Evolutionary conservation across 2,797 vertebrate genomes (phyloP).

Genomic region (Macropodus opercularis): DNA sequence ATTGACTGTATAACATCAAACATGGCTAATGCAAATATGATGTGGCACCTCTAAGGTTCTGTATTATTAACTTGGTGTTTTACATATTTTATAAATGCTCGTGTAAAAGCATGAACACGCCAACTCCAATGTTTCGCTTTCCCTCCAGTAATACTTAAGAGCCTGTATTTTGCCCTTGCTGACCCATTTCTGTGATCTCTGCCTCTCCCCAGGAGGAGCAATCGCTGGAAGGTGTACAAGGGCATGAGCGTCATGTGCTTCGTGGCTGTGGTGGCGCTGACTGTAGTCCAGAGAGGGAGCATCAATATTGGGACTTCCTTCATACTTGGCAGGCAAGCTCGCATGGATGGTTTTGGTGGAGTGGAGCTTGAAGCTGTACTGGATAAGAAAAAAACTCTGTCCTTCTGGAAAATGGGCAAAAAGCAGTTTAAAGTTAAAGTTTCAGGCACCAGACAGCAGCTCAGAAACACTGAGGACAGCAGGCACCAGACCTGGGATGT

Average conservation of each 20-base stretch:
- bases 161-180: background rate
- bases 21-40: background rate
- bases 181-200: conserved; percentile 31
- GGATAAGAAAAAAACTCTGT: conserved; percentile 52
- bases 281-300: conserved; percentile 84
- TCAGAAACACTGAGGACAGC: conserved; percentile 7
- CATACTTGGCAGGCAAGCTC: conserved; percentile 73
- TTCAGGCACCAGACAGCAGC: background rate
- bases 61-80: background rate
- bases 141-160: background rate
- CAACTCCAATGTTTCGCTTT: background rate
- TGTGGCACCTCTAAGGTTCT: background rate
- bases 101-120: too few relatives aligned
- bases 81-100: background rate
- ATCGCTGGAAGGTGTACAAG: conserved; percentile 85
- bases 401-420: conserved; percentile 86
- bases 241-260: conserved; percentile 84
- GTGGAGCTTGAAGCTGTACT: conserved; percentile 15
- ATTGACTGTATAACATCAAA: background rate
- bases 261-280: conserved; percentile 84
- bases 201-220: conserved; percentile 80
- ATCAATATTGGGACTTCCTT: conserved; percentile 78
- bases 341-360: conserved; percentile 50
- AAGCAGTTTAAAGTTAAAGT: background rate
- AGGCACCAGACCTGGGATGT: conserved; percentile 84